Conservation (phyloP, 2,797 vertebrate species). For the Cottoperca gobio region DNA sequence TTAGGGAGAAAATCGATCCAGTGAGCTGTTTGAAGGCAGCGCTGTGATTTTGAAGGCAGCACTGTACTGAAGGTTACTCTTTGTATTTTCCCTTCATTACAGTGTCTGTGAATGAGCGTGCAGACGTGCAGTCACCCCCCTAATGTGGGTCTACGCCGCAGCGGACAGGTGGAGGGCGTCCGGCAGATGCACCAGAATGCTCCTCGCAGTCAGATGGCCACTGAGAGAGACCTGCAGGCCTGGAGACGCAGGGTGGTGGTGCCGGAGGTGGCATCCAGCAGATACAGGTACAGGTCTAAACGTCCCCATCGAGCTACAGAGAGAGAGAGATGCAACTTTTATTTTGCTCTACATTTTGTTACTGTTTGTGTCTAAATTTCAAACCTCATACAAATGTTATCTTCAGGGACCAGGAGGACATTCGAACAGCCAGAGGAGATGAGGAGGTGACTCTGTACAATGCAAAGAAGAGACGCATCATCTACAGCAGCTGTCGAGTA, state of each 20-base stretch:
- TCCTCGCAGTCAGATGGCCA: conserved; percentile 96
- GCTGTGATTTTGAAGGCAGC: background rate
- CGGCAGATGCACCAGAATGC: conserved; percentile 98
- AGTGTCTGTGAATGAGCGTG: conserved; percentile 91
- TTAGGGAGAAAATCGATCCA: no score
- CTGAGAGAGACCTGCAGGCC: conserved; percentile 94
- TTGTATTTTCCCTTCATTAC: background rate
- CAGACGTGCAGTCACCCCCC: conserved; percentile 94
- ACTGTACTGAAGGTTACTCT: background rate
- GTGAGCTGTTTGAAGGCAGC: background rate
- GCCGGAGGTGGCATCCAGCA: conserved; percentile 88
- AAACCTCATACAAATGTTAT: background rate
- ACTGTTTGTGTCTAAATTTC: background rate
- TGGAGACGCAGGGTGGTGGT: conserved; percentile 96
- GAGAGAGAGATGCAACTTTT: no score
- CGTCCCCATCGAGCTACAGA: background rate
- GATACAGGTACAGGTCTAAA: conserved; percentile 84
- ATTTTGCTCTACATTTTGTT: background rate
- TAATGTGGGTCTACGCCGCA: conserved; percentile 94
- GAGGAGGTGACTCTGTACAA: conserved; percentile 91
- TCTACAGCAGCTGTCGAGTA: conserved; percentile 84
- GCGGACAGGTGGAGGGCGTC: conserved; percentile 96
- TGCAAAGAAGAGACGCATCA: conserved; percentile 86
- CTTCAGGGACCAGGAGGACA: conserved; percentile 89
- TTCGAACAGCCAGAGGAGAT: conserved; percentile 89